Conservation (phyloP, 2,797 vertebrate species). For the Betta splendens region DNA sequence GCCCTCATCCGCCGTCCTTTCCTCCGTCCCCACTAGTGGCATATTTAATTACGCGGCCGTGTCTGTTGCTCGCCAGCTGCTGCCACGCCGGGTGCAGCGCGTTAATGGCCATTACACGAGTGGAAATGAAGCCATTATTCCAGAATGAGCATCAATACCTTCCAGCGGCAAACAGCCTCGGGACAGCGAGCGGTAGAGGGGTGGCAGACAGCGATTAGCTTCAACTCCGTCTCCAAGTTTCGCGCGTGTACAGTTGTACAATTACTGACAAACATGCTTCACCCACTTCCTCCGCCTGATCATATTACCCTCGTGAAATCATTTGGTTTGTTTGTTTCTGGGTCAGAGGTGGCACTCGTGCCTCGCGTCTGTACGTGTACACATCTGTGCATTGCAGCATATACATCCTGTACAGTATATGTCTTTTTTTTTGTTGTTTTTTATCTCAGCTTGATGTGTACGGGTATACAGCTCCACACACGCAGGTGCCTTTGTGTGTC, state of each 20-base stretch:
- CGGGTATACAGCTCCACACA: constrained; percentile 23
- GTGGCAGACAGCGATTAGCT: constrained; percentile 46
- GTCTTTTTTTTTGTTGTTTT: constrained; percentile 1
- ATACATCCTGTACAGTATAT: constrained; percentile 18
- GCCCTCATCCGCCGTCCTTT: constrained; percentile 37
- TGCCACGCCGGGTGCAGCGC: constrained; percentile 68
- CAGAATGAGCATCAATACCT: constrained; percentile 86
- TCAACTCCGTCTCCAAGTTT: constrained; percentile 30
- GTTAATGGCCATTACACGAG: constrained; percentile 87
- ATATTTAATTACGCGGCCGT: constrained; percentile 91
- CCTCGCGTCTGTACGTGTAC: constrained; percentile 4
- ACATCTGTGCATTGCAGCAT: constrained; percentile 13
- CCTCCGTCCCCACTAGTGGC: constrained; percentile 71
- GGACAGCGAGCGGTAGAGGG: constrained; percentile 64
- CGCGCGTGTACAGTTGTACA: background rate
- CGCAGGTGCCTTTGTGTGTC: constrained; percentile 50
- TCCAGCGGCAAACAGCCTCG: constrained; percentile 72
- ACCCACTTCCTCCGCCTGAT: background rate
- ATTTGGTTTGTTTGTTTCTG: constrained; percentile 17
- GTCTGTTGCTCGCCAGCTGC: constrained; percentile 49
- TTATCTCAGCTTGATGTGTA: constrained; percentile 30
- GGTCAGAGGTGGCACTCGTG: background rate
- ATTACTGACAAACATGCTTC: constrained; percentile 1
- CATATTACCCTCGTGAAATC: constrained; percentile 1
- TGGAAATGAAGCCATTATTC: constrained; percentile 89